A percentile compares a stretch with the other conserved stretches of the same genome.
Evolutionary conservation across 2,113 vertebrate genomes (phyloP).

Genomic region (Cygnus buccinator): DNA sequence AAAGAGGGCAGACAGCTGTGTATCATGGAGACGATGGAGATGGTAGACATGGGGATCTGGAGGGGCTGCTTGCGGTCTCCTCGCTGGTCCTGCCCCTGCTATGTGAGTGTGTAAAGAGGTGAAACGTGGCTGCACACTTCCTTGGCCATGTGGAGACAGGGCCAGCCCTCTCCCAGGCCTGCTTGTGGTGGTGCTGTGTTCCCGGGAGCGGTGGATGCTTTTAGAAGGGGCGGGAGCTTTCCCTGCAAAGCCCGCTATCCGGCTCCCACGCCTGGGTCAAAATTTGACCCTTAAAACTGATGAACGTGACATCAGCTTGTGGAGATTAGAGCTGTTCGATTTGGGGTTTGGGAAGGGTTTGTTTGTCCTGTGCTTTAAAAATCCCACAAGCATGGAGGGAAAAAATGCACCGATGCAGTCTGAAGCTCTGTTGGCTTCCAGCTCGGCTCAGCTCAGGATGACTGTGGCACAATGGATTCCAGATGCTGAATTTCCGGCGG

Average conservation of each 20-base stretch:
- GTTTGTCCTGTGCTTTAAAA: not conserved
- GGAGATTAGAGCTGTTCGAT: not conserved
- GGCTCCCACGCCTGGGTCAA: not conserved
- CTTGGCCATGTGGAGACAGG: not conserved
- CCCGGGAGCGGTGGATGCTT: not conserved
- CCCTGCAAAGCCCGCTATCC: not conserved
- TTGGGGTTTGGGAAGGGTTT: not conserved
- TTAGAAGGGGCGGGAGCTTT: not conserved
- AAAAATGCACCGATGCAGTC: not conserved
- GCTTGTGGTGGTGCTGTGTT: not conserved
- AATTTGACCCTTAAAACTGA: not conserved
- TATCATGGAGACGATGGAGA: accelerated
- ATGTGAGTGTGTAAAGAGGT: not conserved
- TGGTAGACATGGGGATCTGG: not conserved
- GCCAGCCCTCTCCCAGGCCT: not conserved
- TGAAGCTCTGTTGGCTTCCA: constrained; percentile 19
- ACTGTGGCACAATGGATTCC: constrained; percentile 68
- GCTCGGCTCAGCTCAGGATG: constrained; percentile 33
- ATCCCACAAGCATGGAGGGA: not conserved
- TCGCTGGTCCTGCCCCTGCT: not conserved
- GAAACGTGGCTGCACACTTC: not conserved
- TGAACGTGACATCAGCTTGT: not conserved
- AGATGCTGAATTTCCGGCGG: constrained; percentile 67
- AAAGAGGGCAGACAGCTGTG: not conserved
- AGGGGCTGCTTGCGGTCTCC: not conserved